Evolutionary conservation across 1,140 invertebrate genomes (phyloP), one percentile per base, ranked within the genome.

Genomic region (Cydia amplana): DNA sequence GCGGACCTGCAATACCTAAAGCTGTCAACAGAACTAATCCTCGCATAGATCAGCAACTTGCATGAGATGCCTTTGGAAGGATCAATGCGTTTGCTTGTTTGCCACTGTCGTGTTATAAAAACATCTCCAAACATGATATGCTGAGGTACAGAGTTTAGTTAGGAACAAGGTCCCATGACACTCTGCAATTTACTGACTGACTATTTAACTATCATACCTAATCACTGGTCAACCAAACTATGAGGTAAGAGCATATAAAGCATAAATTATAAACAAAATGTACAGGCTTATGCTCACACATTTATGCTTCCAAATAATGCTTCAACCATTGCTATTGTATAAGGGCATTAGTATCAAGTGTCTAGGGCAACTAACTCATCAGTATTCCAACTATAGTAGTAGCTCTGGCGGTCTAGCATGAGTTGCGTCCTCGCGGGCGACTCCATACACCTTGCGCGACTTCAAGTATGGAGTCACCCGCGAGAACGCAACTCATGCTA

Each of bases 271-370:
- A 65, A 32, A 36, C 64, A 65, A 65, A 65, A 65, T 65, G 64
- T 65, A 65, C 28, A 65, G 64, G 64, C 64, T 36, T 65, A 65
- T 65, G 64, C 64, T 65, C 64, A 65, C 64, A 65, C 64, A 65
- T 65, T 65, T 65, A 65, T 65, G 64, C 64, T 65, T 65, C 55
- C 55, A 60, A 60, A 60, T 23, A 60, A 60, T 60, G 55, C n/a
- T 60, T 60, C 55, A 23, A 60, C 55, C 55, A 60, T 60, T 60
- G 55, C 55, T 60, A 23, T 60, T 60, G 55, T 60, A 23, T 60
- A 60, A 4, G 18, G 9, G 55, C 9, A n/a, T n/a, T 60, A 60
- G 55, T 60, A 23, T 60, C 55, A 60, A 60, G 51, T 55, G 16
- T 10, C 20, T 60, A 60, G 9, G n/a, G 9, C n/a, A 55, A 14